Percentiles rank a stretch among this genome's conserved stretches.
These are phyloP conservation scores for Malaclemys terrapin DNA, from an alignment of 2,113 vertebrate genomes.

Conservation along the genomic window DNA sequence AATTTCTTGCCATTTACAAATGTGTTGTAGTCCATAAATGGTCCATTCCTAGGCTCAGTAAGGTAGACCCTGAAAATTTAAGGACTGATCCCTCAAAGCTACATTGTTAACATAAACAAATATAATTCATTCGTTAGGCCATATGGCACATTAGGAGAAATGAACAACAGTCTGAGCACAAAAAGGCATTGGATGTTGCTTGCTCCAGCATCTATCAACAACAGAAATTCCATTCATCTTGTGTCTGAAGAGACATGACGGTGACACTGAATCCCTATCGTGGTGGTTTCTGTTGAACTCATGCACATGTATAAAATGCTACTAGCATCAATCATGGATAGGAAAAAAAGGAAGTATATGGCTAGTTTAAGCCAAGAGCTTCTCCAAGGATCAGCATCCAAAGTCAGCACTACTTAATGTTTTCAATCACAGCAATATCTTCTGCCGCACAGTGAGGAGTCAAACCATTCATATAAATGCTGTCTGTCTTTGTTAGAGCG, in stretches of 20 bases:
- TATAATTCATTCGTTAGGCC: conserved; percentile 79
- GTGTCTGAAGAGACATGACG: conserved; percentile 73
- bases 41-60: conserved; percentile 83
- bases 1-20: conserved; percentile 86
- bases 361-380: conserved; percentile 73
- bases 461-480: conserved; percentile 97
- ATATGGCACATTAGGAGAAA: conserved; percentile 78
- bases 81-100: conserved; percentile 82
- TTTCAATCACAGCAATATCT: conserved; percentile 92
- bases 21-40: conserved; percentile 79
- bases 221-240: conserved; percentile 67
- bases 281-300: conserved; percentile 78
- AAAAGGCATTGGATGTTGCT: conserved; percentile 81
- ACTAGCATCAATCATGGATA: conserved; percentile 76
- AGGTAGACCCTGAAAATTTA: conserved; percentile 82
- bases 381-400: conserved; percentile 41
- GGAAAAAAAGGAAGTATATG: conserved; percentile 65
- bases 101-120: conserved; percentile 77
- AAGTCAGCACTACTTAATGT: conserved; percentile 85
- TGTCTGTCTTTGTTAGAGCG: conserved; percentile 89
- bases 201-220: conserved; percentile 69
- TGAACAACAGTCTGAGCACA: conserved; percentile 84
- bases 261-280: conserved; percentile 68
- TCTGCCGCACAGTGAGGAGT: conserved; percentile 91
- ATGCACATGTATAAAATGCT: conserved; percentile 82